Evolutionary conservation across 2,888 invertebrate species (phyloP), one percentile per base, ranked within the genome.

Genomic region (Cinara cedri): DNA sequence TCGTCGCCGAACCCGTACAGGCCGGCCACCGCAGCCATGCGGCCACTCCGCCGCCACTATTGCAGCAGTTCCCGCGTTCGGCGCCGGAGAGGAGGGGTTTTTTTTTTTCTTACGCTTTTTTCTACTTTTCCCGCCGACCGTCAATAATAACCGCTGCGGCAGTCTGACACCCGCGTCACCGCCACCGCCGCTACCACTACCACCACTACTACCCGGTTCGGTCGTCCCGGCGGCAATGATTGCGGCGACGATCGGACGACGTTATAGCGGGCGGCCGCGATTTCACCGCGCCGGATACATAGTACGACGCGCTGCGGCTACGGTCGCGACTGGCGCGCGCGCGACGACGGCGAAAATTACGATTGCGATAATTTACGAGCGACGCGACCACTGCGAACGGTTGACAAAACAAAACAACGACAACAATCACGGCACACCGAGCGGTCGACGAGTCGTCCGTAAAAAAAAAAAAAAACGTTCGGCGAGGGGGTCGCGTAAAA

Each of bases 1-100:
- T 92, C 92, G 86, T 92, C 92, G 85, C 92, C 91, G 85, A 92
- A 89, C 84, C 92, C 92, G 86, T 92, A 93, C 81, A 92, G 90
- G 85, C 92, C 92, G 84, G 92, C 92, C 85, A 92, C 92, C 83
- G 92, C 92, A 85, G 92, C 92, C 92, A 92, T 92, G 63, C 68
- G 76, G 55, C 68, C 76, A 60, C 49, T 42, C 55, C 55, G 75
- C 57, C 63, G 63, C 54, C 76, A 24, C 76, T 55, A 68, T 34
- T n/a, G 57, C 16, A 44, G 13, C 60, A n/a, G 24, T 8, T 57
- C 49, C n/a, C 13, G 24, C 6, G 6, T 34, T 34, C 34, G 34
- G 34, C n/a, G n/a, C n/a, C n/a, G n/a, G n/a, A n/a, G 34, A 6
- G 34, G 34, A 6, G 34, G 49, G 24, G 21, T 57, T 26, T 26